Percentiles rank a stretch among this genome's conserved stretches.
Conservation (phyloP, 1,140 invertebrate genomes). For the Lepidurus packardi region DNA sequence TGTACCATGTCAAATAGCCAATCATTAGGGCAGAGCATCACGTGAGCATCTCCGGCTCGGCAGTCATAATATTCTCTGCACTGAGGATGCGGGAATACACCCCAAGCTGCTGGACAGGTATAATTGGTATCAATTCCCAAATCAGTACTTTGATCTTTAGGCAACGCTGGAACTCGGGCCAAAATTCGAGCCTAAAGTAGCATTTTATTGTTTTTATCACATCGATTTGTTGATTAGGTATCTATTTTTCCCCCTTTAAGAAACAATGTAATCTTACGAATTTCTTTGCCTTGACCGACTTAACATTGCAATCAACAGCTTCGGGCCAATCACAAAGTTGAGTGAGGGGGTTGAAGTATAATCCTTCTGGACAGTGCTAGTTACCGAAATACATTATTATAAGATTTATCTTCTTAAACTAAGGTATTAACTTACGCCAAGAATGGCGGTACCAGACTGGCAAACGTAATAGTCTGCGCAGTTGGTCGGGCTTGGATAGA, state of each 20-base stretch:
- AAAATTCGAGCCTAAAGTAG: neutral
- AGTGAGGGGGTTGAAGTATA: slow-evolving; percentile 20
- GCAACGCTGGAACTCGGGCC: neutral
- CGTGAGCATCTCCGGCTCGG: slow-evolving; percentile 23
- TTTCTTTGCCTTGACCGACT: neutral
- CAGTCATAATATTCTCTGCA: slow-evolving; percentile 31
- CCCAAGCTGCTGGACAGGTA: slow-evolving; percentile 16
- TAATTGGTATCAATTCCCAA: slow-evolving; percentile 22
- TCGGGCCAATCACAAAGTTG: neutral
- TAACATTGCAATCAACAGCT: slow-evolving; percentile 2
- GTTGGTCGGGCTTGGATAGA: neutral
- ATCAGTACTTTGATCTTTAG: neutral
- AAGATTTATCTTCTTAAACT: neutral
- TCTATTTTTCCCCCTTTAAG: neutral
- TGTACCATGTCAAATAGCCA: slow-evolving; percentile 33
- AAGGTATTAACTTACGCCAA: slow-evolving; percentile 27
- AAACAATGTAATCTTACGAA: neutral
- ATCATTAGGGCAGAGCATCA: slow-evolving; percentile 34
- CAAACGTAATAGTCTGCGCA: slow-evolving; percentile 29
- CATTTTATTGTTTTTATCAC: neutral
- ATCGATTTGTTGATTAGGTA: neutral
- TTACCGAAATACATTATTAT: neutral
- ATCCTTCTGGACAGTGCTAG: slow-evolving; percentile 7
- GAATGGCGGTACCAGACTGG: slow-evolving; percentile 3
- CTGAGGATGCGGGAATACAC: neutral